These are phyloP conservation scores for Nemotelus nigrinus DNA, from an alignment of 2,888 invertebrate genomes.

Conservation along the genomic window DNA sequence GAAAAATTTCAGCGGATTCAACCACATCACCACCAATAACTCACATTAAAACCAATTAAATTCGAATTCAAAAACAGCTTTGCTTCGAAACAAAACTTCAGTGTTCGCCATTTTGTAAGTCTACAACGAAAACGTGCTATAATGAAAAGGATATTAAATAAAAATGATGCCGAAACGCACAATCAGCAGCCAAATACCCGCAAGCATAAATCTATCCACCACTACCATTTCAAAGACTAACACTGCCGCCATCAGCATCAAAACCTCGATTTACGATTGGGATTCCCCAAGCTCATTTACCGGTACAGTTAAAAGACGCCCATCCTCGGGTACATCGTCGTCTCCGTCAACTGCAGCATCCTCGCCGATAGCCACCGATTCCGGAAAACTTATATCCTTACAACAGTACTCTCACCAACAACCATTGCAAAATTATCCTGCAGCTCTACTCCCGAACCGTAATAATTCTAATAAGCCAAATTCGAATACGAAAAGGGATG, in stretches of 20 bases:
- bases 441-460: constrained; percentile 33
- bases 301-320: constrained; percentile 77
- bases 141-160: constrained; percentile 42
- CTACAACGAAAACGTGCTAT: constrained; percentile 1
- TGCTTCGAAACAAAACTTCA: too few relatives aligned
- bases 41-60: background rate
- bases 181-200: constrained; percentile 28
- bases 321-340: constrained; percentile 66
- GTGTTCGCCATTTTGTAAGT: background rate
- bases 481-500: constrained; percentile 47
- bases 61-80: background rate
- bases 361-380: background rate
- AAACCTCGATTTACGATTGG: constrained; percentile 69
- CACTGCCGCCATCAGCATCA: constrained; percentile 49
- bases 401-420: constrained; percentile 28
- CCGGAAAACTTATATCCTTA: constrained; percentile 43
- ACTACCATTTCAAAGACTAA: constrained; percentile 7
- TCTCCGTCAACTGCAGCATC: constrained; percentile 7
- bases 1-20: too few relatives aligned
- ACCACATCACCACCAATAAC: background rate
- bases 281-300: constrained; percentile 77
- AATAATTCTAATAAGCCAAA: constrained; percentile 51
- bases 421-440: constrained; percentile 22
- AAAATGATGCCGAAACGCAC: constrained; percentile 54
- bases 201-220: constrained; percentile 39